Percentiles rank a stretch among this genome's conserved stretches.
phyloP scores from a whole-genome alignment of 2,888 invertebrate species.

The Cheilosia urbana region DNA sequence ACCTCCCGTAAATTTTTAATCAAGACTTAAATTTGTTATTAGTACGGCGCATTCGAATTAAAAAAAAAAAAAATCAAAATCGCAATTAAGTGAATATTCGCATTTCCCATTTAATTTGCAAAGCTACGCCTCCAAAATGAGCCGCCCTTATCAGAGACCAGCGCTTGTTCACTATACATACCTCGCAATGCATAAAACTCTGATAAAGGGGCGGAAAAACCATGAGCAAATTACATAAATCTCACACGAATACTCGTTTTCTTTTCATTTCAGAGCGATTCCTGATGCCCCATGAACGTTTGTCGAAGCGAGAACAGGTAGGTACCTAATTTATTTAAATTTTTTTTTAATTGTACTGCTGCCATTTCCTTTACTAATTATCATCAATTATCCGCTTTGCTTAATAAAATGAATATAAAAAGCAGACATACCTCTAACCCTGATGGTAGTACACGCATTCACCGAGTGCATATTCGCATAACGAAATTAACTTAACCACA shows the following conservation, averaged over 20 bases:
- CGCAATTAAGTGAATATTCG: neutral
- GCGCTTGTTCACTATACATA: constrained; percentile 1
- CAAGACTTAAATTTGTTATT: too few species aligned
- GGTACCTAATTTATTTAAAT: neutral
- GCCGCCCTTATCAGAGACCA: constrained; percentile 18
- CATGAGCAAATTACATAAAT: constrained; percentile 39
- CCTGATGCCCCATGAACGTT: constrained; percentile 14
- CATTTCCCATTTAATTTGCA: constrained; percentile 2
- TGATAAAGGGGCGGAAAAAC: constrained; percentile 42
- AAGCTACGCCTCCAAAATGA: constrained; percentile 33
- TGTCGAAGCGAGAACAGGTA: constrained; percentile 27
- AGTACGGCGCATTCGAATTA: too few species aligned
- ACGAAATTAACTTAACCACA: constrained; percentile 43
- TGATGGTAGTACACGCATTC: constrained; percentile 41
- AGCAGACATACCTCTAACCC: neutral
- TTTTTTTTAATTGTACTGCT: constrained; percentile 33
- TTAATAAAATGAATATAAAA: constrained; percentile 45
- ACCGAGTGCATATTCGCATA: constrained; percentile 70
- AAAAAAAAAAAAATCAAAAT: neutral
- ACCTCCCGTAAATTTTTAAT: too few species aligned
- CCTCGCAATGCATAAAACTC: constrained; percentile 17
- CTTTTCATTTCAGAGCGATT: neutral
- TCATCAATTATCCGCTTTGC: constrained; percentile 65
- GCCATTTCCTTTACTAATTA: constrained; percentile 62
- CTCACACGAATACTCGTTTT: neutral